These are phyloP conservation scores for Hydrolagus affinis DNA, from an alignment of 2,113 vertebrate genomes.

Conservation along the genomic window DNA sequence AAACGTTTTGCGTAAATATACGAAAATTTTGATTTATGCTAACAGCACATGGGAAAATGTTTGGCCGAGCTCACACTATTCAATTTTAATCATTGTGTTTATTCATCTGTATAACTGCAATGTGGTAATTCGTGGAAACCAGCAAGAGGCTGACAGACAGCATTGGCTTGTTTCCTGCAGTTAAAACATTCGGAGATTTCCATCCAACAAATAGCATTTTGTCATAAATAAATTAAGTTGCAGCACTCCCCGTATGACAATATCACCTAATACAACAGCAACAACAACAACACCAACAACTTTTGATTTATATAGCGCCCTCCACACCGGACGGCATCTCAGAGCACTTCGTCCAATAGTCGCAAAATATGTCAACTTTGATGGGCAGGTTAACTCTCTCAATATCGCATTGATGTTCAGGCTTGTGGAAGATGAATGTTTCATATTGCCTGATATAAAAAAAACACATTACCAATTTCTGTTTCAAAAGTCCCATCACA, in stretches of 20 bases:
- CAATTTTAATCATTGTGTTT: slow-evolving; percentile 23
- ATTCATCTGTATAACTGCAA: slow-evolving; percentile 25
- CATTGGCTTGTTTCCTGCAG: neutral
- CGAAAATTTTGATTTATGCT: neutral
- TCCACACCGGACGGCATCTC: too few species aligned
- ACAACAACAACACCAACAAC: too few species aligned
- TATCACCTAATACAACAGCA: neutral
- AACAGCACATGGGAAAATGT: neutral
- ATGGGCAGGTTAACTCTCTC: neutral
- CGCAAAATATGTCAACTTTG: slow-evolving; percentile 15
- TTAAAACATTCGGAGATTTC: slow-evolving; percentile 7
- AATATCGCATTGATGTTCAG: neutral
- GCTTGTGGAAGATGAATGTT: neutral
- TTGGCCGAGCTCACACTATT: slow-evolving; percentile 9
- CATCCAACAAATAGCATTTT: slow-evolving; percentile 15
- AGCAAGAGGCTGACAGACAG: slow-evolving; percentile 1
- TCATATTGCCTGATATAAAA: neutral
- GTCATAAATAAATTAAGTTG: slow-evolving; percentile 5
- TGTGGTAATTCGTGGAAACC: slow-evolving; percentile 22
- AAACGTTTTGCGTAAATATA: neutral
- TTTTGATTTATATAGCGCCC: too few species aligned
- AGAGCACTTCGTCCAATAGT: neutral
- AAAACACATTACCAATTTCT: neutral
- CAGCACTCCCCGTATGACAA: neutral
- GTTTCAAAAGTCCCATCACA: neutral